A percentile compares a stretch with the other conserved stretches of the same genome.
Conservation (phyloP, 2,888 invertebrate genomes). For the Prionchulus punctatus region DNA sequence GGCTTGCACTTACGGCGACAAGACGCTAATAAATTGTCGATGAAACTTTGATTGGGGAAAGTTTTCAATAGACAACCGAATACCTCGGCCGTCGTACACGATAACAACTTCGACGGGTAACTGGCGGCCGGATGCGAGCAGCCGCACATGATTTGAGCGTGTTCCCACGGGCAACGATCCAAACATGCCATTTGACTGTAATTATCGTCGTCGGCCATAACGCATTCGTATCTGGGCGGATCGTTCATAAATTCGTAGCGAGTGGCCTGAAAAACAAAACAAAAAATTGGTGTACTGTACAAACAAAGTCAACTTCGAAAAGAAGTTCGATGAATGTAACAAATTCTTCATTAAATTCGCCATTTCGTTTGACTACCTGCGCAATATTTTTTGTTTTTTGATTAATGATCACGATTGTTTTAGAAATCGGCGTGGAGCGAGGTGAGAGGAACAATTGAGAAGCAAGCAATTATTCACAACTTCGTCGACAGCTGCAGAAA, state of each 20-base stretch:
- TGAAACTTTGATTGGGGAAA: background rate
- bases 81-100: background rate
- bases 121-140: background rate
- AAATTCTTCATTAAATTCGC: no score
- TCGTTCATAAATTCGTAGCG: slow-evolving; percentile 11
- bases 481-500: no score
- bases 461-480: no score
- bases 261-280: slow-evolving; percentile 2
- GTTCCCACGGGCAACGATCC: background rate
- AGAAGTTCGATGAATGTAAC: no score
- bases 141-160: background rate
- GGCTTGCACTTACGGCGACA: slow-evolving; percentile 22
- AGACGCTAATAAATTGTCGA: background rate
- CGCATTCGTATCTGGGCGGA: slow-evolving; percentile 10
- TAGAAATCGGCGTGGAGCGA: no score
- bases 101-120: background rate
- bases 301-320: no score
- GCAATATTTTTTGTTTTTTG: no score
- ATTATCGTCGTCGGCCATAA: background rate
- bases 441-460: no score
- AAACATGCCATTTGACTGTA: background rate
- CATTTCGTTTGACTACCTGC: no score
- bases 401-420: no score
- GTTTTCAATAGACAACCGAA: background rate
- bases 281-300: background rate